Evolutionary conservation across 2,888 invertebrate species (phyloP).

Genomic region (Scrobipalpa atriplicella): DNA sequence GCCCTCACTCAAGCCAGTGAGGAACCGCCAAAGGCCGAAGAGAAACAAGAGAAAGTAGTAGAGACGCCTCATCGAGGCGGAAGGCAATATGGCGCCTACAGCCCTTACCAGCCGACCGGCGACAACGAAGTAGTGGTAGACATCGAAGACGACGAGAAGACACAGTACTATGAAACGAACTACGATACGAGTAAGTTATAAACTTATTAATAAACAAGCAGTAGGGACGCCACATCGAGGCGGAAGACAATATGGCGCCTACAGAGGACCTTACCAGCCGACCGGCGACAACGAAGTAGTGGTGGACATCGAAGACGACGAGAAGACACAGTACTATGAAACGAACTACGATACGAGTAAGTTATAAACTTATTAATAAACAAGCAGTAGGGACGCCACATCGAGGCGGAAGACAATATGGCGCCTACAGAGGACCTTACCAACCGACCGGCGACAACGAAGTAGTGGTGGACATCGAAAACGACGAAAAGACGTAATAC

Average conservation of each 20-base stretch:
- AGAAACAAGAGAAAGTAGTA: background rate
- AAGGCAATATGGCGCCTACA: constrained; percentile 8
- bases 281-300: constrained; percentile 83
- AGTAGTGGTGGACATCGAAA: constrained; percentile 87
- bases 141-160: constrained; percentile 88
- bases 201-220: background rate
- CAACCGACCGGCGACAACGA: constrained; percentile 75
- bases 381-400: constrained; percentile 37
- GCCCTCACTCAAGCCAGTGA: constrained; percentile 63
- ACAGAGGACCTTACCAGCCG: constrained; percentile 39
- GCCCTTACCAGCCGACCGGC: constrained; percentile 43
- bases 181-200: constrained; percentile 87
- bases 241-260: constrained; percentile 1
- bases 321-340: constrained; percentile 89
- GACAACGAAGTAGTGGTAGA: constrained; percentile 86
- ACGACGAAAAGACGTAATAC: constrained; percentile 88
- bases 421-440: background rate
- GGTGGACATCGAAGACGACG: constrained; percentile 87
- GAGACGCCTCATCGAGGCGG: constrained; percentile 38
- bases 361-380: constrained; percentile 49
- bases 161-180: constrained; percentile 89
- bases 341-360: constrained; percentile 90
- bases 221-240: constrained; percentile 39
- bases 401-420: constrained; percentile 27
- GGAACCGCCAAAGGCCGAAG: constrained; percentile 46